Base-by-base conservation (phyloP, 2,113 vertebrate species). In the Xyliphius kryptos region DNA sequence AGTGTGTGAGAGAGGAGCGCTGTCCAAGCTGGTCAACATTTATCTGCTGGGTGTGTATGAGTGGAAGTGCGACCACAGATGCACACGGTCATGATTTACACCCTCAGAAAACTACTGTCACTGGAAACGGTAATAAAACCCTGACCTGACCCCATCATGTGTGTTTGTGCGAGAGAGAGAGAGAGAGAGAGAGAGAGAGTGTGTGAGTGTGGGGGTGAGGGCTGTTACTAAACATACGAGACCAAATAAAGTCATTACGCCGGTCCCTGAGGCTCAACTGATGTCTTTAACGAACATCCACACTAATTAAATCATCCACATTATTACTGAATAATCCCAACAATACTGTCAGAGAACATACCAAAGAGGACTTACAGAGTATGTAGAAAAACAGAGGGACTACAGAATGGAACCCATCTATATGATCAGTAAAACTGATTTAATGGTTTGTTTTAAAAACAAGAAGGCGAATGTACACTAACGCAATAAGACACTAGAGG, bases 171-270 rank as follows among this genome's bases (percentile, higher is more conserved):
- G 38, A 20, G 60, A 19, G 44, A 14, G 44, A 22, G 14, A 50
- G 19, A 43, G 13, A 19, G 17, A n/a, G 6, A 17, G 51, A 41
- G 13, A n/a, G n/a, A n/a, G n/a, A n/a, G n/a, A n/a, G n/a, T n/a
- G n/a, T n/a, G n/a, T n/a, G n/a, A n/a, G n/a, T n/a, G n/a, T n/a
- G n/a, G n/a, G n/a, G n/a, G n/a, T n/a, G n/a, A n/a, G n/a, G n/a
- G n/a, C n/a, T n/a, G n/a, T n/a, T 32, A 40, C 51, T 68, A 37
- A 47, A 73, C 38, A 61, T 47, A 69, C 52, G 38, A 58, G 5
- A 64, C 67, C 64, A 64, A 73, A 76, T 71, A 70, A 69, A 76
- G 70, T 20, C 72, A 70, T 58, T 40, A 6, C 6, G 53, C 26
- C 58, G 40, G 54, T 60, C 50, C 19, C 56, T 11, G 5, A 48